Conservation (phyloP, 2,113 vertebrate species). For the Mus musculus region GRCm39 chr13:44638501-44639000, state of each 20-base stretch:
- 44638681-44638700: not conserved
- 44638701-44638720: not conserved
- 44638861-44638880: too few relatives aligned
- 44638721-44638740: not conserved
- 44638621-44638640: not conserved
- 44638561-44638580: not conserved
- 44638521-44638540: not conserved
- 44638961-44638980: constrained; percentile 23
- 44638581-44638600: not conserved
- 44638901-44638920: not conserved
- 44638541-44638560: not conserved
- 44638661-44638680: not conserved
- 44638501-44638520: constrained; percentile 13
- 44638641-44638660: accelerated
- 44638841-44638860: not conserved
- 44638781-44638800: constrained; percentile 26
- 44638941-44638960: not conserved
- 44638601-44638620: not conserved
- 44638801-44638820: not conserved
- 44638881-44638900: not conserved
- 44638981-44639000: not conserved
- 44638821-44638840: not conserved
- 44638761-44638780: not conserved
- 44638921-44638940: not conserved
- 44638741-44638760: not conserved